Evolutionary conservation across 2,797 vertebrate genomes (phyloP).

Genomic region (Lutra lutra): DNA sequence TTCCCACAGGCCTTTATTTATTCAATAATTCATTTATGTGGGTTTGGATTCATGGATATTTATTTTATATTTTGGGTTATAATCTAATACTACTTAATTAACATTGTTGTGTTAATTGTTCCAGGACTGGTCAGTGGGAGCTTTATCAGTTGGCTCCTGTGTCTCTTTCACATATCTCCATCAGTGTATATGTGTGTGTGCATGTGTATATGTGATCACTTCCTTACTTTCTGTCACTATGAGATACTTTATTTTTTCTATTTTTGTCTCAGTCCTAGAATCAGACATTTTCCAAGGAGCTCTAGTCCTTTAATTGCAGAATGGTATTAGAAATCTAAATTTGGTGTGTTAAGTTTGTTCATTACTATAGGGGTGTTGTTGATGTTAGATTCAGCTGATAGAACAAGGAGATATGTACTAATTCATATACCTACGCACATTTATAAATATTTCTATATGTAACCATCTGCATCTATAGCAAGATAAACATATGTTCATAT

Average conservation of each 20-base stretch:
- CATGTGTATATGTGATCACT: not conserved
- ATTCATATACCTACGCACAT: not conserved
- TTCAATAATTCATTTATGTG: not conserved
- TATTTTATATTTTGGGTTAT: not conserved
- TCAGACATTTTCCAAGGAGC: not conserved
- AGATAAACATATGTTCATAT: not conserved
- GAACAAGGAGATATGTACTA: not conserved
- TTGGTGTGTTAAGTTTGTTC: not conserved
- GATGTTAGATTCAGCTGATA: not conserved
- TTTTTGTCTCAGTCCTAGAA: not conserved
- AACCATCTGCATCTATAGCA: not conserved
- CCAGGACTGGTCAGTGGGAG: not conserved
- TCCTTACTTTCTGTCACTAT: not conserved
- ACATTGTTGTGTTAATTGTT: not conserved
- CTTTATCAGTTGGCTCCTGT: not conserved
- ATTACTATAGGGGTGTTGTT: not conserved
- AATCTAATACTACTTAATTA: not conserved
- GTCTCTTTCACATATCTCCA: not conserved
- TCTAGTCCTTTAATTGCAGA: not conserved
- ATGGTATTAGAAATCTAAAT: not conserved
- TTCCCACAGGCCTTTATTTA: not conserved
- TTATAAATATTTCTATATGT: not conserved
- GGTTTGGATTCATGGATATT: not conserved
- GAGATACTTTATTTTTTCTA: not conserved
- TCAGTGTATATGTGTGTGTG: not conserved